A percentile compares a stretch with the other conserved stretches of the same genome.
These are phyloP conservation scores for Lamellibrachia luymesi DNA, from an alignment of 1,140 invertebrate species.

Conservation along the genomic window DNA sequence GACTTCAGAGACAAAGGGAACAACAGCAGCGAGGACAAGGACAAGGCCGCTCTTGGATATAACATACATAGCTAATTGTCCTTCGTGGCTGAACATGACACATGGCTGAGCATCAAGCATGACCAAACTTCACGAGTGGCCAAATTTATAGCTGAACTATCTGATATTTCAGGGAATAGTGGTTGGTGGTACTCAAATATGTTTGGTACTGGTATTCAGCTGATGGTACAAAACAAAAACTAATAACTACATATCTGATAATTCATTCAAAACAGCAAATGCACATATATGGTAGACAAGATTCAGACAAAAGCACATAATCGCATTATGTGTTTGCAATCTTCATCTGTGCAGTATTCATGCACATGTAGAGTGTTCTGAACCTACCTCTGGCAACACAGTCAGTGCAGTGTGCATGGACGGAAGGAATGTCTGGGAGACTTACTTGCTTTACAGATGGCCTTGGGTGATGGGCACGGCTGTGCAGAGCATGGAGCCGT, in stretches of 20 bases:
- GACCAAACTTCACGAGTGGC: not conserved
- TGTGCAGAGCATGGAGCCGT: slow-evolving; percentile 75
- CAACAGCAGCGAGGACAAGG: not conserved
- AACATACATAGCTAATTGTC: not conserved
- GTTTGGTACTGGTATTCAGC: not conserved
- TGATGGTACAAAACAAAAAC: not conserved
- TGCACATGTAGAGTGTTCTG: not conserved
- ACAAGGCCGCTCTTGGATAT: too few relatives aligned
- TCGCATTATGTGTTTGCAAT: slow-evolving; percentile 1
- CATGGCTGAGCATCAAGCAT: not conserved
- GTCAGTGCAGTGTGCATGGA: not conserved
- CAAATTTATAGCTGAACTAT: not conserved
- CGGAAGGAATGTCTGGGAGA: slow-evolving; percentile 45
- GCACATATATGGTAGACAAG: not conserved
- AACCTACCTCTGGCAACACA: not conserved
- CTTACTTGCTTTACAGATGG: slow-evolving; percentile 66
- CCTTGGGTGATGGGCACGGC: slow-evolving; percentile 61
- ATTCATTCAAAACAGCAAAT: not conserved
- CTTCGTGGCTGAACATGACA: not conserved
- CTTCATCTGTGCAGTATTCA: not conserved
- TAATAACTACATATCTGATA: not conserved
- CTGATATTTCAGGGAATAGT: not conserved
- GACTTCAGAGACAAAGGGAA: too few relatives aligned
- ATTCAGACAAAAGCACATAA: not conserved
- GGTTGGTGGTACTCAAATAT: not conserved